Percentiles rank a stretch among this genome's conserved stretches.
Evolutionary conservation across 1,140 invertebrate genomes (phyloP).

Genomic region (Olivierus martensii): DNA sequence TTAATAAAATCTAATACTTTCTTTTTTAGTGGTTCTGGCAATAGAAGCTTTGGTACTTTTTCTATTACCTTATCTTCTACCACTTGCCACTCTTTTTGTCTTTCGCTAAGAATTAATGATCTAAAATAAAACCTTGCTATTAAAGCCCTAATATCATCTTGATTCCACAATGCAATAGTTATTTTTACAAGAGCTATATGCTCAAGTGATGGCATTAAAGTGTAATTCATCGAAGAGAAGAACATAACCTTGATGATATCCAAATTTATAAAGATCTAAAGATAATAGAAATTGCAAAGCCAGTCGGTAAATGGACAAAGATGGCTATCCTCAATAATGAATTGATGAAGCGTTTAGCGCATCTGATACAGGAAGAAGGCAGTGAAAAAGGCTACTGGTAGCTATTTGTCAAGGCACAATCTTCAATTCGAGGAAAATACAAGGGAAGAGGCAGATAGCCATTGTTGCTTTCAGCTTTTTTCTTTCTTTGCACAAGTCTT

Average conservation of each 20-base stretch:
- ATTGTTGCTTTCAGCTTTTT: not conserved
- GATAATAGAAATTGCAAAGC: not conserved
- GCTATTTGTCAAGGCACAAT: not conserved
- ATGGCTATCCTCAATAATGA: not conserved
- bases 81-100: no score
- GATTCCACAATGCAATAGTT: not conserved
- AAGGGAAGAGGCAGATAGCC: not conserved
- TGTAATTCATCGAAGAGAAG: not conserved
- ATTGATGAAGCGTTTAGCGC: not conserved
- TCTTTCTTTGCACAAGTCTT: not conserved
- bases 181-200: not conserved
- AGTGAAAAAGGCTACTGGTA: not conserved
- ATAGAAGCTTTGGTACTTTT: no score
- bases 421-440: not conserved
- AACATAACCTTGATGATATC: not conserved
- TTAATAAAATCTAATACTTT: no score
- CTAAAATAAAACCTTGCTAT: not conserved
- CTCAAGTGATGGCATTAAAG: not conserved
- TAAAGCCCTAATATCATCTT: constrained; percentile 1
- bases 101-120: no score
- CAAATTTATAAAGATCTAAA: not conserved
- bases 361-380: not conserved
- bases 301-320: not conserved
- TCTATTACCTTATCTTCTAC: no score
- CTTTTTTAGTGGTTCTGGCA: no score